A percentile compares a stretch with the other conserved stretches of the same genome.
These are phyloP conservation scores for Diorhabda sublineata DNA, from an alignment of 1,140 invertebrate species.

Conservation along the genomic window DNA sequence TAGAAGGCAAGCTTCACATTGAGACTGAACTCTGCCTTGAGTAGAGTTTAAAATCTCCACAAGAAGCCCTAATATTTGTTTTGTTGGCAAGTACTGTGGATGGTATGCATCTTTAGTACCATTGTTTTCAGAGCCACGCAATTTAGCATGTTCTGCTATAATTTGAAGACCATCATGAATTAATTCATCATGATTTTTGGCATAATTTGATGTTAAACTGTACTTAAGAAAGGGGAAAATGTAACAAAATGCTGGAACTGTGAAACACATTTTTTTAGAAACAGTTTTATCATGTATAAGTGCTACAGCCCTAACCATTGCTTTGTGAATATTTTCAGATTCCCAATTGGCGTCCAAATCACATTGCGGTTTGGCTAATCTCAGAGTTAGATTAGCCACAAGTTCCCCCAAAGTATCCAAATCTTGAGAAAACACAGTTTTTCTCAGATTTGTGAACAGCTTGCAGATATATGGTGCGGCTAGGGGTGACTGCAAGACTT, in stretches of 20 bases:
- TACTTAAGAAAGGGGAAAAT: conserved; percentile 74
- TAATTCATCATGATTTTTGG: conserved; percentile 55
- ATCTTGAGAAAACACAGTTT: conserved; percentile 51
- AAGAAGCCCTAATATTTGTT: conserved; percentile 75
- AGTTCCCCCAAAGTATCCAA: conserved; percentile 53
- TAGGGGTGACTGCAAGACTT: conserved; percentile 63
- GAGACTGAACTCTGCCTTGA: conserved; percentile 66
- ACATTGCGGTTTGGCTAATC: conserved; percentile 71
- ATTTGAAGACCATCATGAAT: conserved; percentile 64
- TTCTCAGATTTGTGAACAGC: conserved; percentile 57
- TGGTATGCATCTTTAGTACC: conserved; percentile 57
- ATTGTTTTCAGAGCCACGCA: conserved; percentile 49
- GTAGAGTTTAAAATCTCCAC: conserved; percentile 63
- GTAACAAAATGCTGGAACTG: conserved; percentile 73
- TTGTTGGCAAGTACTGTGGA: conserved; percentile 73
- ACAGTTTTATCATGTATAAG: conserved; percentile 51
- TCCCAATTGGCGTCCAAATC: conserved; percentile 74
- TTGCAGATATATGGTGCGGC: conserved; percentile 61
- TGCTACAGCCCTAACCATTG: conserved; percentile 54
- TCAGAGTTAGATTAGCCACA: conserved; percentile 65
- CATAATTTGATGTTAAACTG: conserved; percentile 53
- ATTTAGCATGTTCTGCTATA: conserved; percentile 66
- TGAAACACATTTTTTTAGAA: conserved; percentile 48
- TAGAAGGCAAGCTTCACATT: conserved; percentile 69
- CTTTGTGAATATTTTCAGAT: conserved; percentile 55